phyloP scores from a whole-genome alignment of 2,113 vertebrate genomes.

The Salvelinus alpinus region DNA sequence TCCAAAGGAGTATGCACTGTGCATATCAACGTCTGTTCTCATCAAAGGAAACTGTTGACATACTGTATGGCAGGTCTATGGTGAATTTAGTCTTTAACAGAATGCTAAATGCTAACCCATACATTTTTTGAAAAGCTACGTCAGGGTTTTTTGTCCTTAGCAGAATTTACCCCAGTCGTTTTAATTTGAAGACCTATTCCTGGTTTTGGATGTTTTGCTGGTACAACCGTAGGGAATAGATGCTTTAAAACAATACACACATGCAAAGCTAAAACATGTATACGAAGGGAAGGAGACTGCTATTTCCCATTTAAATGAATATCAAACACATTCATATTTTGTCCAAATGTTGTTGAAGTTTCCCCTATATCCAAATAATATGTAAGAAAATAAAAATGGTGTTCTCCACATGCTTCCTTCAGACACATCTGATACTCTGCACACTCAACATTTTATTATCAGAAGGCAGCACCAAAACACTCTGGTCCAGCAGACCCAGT shows the following conservation, averaged over 20 bases:
- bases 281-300: background rate
- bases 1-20: slow-evolving; percentile 39
- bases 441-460: slow-evolving; percentile 3
- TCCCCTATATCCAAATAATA: background rate
- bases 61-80: slow-evolving; percentile 24
- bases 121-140: background rate
- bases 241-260: background rate
- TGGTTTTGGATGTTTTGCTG: background rate
- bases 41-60: slow-evolving; percentile 52
- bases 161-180: background rate
- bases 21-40: slow-evolving; percentile 58
- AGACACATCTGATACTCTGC: slow-evolving; percentile 9
- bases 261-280: background rate
- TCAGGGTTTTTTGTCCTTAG: background rate
- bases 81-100: slow-evolving; percentile 34
- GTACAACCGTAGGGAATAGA: background rate
- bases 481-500: background rate
- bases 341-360: background rate
- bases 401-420: background rate
- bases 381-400: background rate
- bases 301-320: background rate
- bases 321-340: background rate
- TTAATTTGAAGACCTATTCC: background rate
- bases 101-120: slow-evolving; percentile 19
- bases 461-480: background rate